Conservation (phyloP, 2,888 invertebrate genomes). For the Sarcophaga subvicina region DNA sequence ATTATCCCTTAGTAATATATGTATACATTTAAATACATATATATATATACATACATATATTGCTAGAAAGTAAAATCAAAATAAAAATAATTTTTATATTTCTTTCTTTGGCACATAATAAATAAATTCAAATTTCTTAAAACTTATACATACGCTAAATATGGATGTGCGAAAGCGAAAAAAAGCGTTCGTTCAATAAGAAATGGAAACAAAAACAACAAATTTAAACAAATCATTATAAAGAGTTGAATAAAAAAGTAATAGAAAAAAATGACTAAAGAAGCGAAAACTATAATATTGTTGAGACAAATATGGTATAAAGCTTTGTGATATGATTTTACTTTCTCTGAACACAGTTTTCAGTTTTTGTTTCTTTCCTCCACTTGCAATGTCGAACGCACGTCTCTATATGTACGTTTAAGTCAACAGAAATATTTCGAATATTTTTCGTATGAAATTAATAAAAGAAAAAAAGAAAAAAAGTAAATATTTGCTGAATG, state of each 20-base stretch:
- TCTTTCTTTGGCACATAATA: not conserved
- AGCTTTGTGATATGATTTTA: slow-evolving; percentile 55
- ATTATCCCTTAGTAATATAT: not conserved
- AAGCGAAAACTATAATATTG: slow-evolving; percentile 38
- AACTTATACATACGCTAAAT: slow-evolving; percentile 34
- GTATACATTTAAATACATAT: not conserved
- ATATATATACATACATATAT: not conserved
- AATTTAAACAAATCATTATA: slow-evolving; percentile 24
- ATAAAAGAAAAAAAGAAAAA: not conserved
- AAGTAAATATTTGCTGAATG: slow-evolving; percentile 41
- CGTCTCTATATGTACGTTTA: not conserved
- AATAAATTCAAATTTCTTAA: slow-evolving; percentile 44
- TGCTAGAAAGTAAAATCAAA: not conserved
- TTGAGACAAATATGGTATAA: slow-evolving; percentile 57
- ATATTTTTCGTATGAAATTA: not conserved
- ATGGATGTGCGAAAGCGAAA: slow-evolving; percentile 59
- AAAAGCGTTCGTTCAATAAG: slow-evolving; percentile 25
- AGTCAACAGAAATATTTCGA: not conserved
- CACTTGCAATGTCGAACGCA: not conserved
- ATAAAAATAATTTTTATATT: not conserved
- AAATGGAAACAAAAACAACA: slow-evolving; percentile 15
- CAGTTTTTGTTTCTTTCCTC: not conserved
- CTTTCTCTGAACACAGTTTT: slow-evolving; percentile 57
- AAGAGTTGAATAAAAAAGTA: not conserved
- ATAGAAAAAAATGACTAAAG: slow-evolving; percentile 34